phyloP scores from a whole-genome alignment of 2,888 invertebrate genomes.

The Rhamphomyia laevipes region DNA sequence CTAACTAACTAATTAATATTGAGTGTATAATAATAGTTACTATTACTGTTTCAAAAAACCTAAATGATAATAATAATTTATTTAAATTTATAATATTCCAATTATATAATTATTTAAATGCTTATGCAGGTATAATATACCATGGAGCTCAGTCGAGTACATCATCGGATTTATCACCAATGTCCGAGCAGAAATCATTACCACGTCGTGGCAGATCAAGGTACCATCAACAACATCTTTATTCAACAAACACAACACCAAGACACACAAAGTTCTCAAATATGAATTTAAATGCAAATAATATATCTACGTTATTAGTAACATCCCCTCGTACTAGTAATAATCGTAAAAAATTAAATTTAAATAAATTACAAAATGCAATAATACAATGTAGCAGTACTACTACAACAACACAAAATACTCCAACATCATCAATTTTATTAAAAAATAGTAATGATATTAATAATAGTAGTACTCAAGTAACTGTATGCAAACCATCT shows the following conservation, averaged over 20 bases:
- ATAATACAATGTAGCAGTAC: constrained; percentile 35
- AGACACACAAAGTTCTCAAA: constrained; percentile 35
- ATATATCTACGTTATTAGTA: constrained; percentile 26
- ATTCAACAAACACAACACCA: constrained; percentile 42
- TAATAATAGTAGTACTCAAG: constrained; percentile 12
- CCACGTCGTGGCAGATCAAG: constrained; percentile 59
- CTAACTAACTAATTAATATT: no score
- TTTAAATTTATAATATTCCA: no score
- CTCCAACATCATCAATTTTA: constrained; percentile 13
- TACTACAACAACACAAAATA: constrained; percentile 33
- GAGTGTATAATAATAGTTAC: no score
- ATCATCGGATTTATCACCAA: constrained; percentile 64
- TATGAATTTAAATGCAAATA: constrained; percentile 36
- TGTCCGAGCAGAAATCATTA: constrained; percentile 65
- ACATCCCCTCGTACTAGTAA: constrained; percentile 36
- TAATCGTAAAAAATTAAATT: constrained; percentile 35
- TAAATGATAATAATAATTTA: no score
- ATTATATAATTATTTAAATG: no score
- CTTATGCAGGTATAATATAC: constrained; percentile 53
- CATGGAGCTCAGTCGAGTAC: constrained; percentile 65
- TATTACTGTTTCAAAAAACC: no score
- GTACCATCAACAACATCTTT: constrained; percentile 45
- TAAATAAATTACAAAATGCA: constrained; percentile 37
- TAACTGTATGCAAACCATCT: constrained; percentile 10
- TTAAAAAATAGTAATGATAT: constrained; percentile 1